Evolutionary conservation across 2,888 invertebrate genomes (phyloP).

Genomic region (Clepsis dumicolana): DNA sequence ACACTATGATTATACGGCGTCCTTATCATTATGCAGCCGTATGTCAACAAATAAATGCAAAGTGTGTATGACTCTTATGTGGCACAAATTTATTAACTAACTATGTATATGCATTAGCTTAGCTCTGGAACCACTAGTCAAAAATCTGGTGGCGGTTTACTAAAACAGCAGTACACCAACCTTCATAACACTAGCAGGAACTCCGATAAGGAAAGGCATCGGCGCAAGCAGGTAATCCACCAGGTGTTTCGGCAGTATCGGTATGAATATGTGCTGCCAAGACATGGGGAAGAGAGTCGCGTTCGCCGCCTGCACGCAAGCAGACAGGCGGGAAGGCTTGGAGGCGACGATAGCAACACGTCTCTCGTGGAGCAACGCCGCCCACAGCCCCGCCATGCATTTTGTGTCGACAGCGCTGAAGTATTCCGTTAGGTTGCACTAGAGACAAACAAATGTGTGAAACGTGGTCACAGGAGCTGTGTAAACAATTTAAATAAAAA

Average conservation of each 20-base stretch:
- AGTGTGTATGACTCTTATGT: too few species aligned
- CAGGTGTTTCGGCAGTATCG: constrained; percentile 95
- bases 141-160: too few species aligned
- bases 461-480: too few species aligned
- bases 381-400: constrained; percentile 98
- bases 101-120: too few species aligned
- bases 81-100: too few species aligned
- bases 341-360: constrained; percentile 97
- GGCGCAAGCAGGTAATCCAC: constrained; percentile 97
- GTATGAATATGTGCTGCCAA: constrained; percentile 99
- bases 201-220: constrained; percentile 99
- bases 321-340: constrained; percentile 95
- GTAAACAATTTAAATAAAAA: too few species aligned
- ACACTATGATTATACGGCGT: too few species aligned
- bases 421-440: constrained; percentile 98
- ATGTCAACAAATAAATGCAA: too few species aligned
- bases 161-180: constrained; percentile 71
- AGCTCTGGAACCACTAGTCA: too few species aligned
- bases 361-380: constrained; percentile 97
- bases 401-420: constrained; percentile 98
- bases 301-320: constrained; percentile 97
- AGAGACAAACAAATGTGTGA: constrained; percentile 60
- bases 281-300: constrained; percentile 98
- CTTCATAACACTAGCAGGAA: constrained; percentile 94
- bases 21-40: too few species aligned